Evolutionary conservation across 2,797 vertebrate genomes (phyloP).

Genomic region (Amphiprion clarkii): DNA sequence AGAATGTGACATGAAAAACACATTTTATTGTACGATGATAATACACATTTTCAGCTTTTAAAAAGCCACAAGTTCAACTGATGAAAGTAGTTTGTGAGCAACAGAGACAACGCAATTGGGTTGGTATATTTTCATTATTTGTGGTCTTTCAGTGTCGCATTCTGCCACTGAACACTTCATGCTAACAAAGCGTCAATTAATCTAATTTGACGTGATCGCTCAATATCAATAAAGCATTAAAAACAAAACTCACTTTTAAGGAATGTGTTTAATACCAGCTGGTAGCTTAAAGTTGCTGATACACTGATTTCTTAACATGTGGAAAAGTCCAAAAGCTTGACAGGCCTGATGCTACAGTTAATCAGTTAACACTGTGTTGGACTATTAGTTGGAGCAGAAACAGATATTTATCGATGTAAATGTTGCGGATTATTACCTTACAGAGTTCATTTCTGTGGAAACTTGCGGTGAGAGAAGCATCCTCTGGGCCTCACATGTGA

Average conservation of each 20-base stretch:
- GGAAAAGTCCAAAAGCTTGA: slow-evolving; percentile 7
- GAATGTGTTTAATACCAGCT: too few relatives aligned
- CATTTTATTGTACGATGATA: too few relatives aligned
- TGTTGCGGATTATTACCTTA: slow-evolving; percentile 50
- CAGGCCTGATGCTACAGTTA: not conserved
- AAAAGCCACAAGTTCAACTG: not conserved
- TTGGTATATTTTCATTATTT: too few relatives aligned
- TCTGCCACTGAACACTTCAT: too few relatives aligned
- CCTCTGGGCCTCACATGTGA: slow-evolving; percentile 19
- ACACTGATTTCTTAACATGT: not conserved
- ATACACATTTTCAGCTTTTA: too few relatives aligned
- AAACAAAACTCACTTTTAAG: too few relatives aligned
- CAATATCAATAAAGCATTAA: too few relatives aligned
- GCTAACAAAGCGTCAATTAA: too few relatives aligned
- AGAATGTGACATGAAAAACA: too few relatives aligned
- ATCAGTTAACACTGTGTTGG: not conserved
- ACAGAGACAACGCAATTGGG: too few relatives aligned
- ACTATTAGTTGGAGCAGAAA: slow-evolving; percentile 6
- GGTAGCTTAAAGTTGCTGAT: not conserved
- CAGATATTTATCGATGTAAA: slow-evolving; percentile 2
- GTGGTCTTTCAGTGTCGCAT: too few relatives aligned
- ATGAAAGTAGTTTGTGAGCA: not conserved
- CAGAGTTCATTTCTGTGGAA: slow-evolving; percentile 56
- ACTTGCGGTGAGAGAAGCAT: slow-evolving; percentile 21
- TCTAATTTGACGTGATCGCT: too few relatives aligned